These are phyloP conservation scores for Eupithecia subfuscata DNA, from an alignment of 2,888 invertebrate genomes.

Conservation along the genomic window DNA sequence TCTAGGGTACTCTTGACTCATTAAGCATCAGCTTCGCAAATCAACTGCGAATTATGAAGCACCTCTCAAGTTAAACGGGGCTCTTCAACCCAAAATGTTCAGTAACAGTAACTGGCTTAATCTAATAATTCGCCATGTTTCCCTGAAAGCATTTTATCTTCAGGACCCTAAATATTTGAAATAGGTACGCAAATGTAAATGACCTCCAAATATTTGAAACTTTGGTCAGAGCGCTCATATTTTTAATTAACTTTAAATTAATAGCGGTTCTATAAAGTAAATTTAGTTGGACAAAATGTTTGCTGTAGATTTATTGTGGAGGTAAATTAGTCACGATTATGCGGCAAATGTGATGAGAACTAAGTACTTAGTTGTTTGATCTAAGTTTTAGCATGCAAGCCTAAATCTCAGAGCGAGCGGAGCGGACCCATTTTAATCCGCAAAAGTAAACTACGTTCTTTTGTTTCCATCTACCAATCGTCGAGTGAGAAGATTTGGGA, in stretches of 20 bases:
- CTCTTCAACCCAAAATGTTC: neutral
- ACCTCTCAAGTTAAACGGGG: neutral
- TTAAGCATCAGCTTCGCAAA: neutral
- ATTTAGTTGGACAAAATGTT: neutral
- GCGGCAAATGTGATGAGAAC: neutral
- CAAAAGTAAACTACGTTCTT: too few relatives aligned
- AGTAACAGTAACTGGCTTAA: slow-evolving; percentile 3
- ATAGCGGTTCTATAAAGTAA: neutral
- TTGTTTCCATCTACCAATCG: too few relatives aligned
- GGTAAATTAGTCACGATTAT: neutral
- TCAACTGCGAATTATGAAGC: neutral
- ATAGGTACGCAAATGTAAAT: slow-evolving; percentile 1
- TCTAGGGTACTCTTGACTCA: neutral
- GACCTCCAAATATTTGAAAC: neutral
- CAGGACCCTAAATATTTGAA: neutral
- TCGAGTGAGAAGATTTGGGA: too few relatives aligned
- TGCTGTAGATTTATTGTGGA: neutral
- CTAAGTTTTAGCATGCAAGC: too few relatives aligned
- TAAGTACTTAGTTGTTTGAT: too few relatives aligned
- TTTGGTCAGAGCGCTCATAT: slow-evolving; percentile 2
- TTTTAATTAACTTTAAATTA: neutral
- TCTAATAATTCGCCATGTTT: neutral
- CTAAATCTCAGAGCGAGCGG: too few relatives aligned
- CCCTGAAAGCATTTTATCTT: neutral
- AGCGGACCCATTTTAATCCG: too few relatives aligned